phyloP scores from a whole-genome alignment of 1,140 invertebrate genomes.

The Drosophila kepulauana region DNA sequence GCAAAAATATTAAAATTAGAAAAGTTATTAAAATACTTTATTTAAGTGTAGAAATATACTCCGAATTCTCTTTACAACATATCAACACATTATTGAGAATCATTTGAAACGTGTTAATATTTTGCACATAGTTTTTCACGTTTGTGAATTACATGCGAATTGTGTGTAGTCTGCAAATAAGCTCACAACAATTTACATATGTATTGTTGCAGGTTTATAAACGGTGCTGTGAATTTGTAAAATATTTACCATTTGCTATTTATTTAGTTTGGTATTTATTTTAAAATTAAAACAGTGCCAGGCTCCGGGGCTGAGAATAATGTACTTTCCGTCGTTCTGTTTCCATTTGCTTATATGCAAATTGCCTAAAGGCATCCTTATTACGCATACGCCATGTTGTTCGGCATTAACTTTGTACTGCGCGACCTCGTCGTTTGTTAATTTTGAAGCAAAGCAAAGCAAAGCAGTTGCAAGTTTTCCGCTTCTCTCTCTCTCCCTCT shows the following conservation, averaged over 20 bases:
- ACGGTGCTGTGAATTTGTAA: slow-evolving; percentile 8
- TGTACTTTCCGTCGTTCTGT: not conserved
- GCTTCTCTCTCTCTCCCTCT: not conserved
- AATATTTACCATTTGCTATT: slow-evolving; percentile 45
- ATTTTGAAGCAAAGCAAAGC: slow-evolving; percentile 50
- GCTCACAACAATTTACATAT: not conserved
- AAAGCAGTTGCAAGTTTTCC: slow-evolving; percentile 44
- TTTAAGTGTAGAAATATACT: too few relatives aligned
- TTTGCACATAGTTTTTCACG: slow-evolving; percentile 17
- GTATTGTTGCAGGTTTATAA: not conserved
- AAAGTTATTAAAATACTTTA: too few relatives aligned
- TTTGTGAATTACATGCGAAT: slow-evolving; percentile 34
- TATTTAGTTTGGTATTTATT: slow-evolving; percentile 48
- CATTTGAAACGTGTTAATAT: slow-evolving; percentile 35
- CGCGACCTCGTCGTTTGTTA: slow-evolving; percentile 55
- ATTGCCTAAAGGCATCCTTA: slow-evolving; percentile 28
- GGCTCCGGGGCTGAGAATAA: slow-evolving; percentile 8
- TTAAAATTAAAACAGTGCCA: slow-evolving; percentile 46
- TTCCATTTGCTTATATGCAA: slow-evolving; percentile 23
- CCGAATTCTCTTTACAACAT: not conserved
- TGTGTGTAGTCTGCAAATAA: slow-evolving; percentile 1
- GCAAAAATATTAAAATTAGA: too few relatives aligned
- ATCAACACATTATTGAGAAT: slow-evolving; percentile 23
- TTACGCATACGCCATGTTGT: slow-evolving; percentile 53
- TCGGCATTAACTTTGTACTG: slow-evolving; percentile 30